Evolutionary conservation across 2,888 invertebrate species (phyloP).

Genomic region (Torymus aiolomorphi): DNA sequence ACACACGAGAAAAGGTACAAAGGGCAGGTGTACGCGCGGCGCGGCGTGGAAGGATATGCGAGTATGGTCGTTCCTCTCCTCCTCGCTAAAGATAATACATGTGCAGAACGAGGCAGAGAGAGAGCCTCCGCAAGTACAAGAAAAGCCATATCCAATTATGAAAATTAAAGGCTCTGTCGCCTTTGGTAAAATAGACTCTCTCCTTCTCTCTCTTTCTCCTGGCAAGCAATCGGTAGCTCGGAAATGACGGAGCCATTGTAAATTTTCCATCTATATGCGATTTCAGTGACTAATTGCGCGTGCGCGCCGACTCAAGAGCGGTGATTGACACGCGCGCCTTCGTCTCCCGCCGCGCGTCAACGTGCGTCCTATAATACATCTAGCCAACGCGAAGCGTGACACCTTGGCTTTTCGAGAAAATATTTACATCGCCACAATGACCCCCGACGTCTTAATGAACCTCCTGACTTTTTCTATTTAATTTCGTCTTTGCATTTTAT

Average conservation of each 20-base stretch:
- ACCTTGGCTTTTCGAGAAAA: neutral
- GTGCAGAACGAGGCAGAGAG: neutral
- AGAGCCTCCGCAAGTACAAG: slow-evolving; percentile 6
- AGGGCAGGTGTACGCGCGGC: slow-evolving; percentile 71
- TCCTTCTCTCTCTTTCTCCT: neutral
- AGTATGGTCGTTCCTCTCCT: neutral
- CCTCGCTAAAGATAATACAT: neutral
- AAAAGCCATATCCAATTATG: slow-evolving; percentile 72
- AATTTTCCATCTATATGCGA: slow-evolving; percentile 52
- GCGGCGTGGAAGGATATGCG: neutral
- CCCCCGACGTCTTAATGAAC: neutral
- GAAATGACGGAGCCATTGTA: slow-evolving; percentile 44
- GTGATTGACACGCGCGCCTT: slow-evolving; percentile 25
- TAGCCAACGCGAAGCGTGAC: neutral
- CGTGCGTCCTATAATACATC: neutral
- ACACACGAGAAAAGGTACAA: slow-evolving; percentile 63
- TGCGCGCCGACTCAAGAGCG: neutral
- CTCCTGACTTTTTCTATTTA: neutral
- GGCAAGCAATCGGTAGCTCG: slow-evolving; percentile 49
- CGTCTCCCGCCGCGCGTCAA: neutral
- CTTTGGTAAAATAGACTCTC: slow-evolving; percentile 63
- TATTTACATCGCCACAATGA: slow-evolving; percentile 15
- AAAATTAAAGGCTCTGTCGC: slow-evolving; percentile 74
- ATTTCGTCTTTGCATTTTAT: neutral
- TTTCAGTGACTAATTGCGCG: slow-evolving; percentile 40